These are phyloP conservation scores for Porites rus DNA, from an alignment of 92 coral and sea anemone genomes.

Conservation along the genomic window DNA sequence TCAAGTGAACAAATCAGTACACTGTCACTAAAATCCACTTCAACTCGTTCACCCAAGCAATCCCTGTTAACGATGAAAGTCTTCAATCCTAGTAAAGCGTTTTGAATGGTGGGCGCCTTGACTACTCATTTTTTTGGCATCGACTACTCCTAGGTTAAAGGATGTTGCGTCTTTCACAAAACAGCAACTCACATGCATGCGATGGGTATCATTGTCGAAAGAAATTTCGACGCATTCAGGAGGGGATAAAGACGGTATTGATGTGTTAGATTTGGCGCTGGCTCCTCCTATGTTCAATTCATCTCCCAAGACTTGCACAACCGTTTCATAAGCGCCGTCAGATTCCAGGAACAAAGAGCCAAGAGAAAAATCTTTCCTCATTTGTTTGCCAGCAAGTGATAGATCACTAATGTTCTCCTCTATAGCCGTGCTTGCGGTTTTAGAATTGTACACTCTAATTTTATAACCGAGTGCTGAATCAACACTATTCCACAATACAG, in stretches of 20 bases:
- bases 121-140: background rate
- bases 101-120: background rate
- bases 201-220: slow-evolving; percentile 1
- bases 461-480: slow-evolving; percentile 5
- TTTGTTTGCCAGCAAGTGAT: background rate
- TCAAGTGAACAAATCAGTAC: background rate
- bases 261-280: background rate
- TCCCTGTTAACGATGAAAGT: background rate
- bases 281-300: slow-evolving; percentile 17
- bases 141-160: slow-evolving; percentile 9
- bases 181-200: slow-evolving; percentile 7
- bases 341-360: background rate
- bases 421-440: slow-evolving; percentile 1
- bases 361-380: slow-evolving; percentile 13
- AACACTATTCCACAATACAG: slow-evolving; percentile 12
- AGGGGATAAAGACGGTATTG: slow-evolving; percentile 12
- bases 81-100: background rate
- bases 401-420: background rate
- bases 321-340: slow-evolving; percentile 11
- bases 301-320: slow-evolving; percentile 8
- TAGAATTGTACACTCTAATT: slow-evolving; percentile 6
- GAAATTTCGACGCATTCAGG: slow-evolving; percentile 14
- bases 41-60: background rate
- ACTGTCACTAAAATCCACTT: background rate
- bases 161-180: background rate